Evolutionary conservation across 2,797 vertebrate species (phyloP).

Genomic region (Calcarius lapponicus): DNA sequence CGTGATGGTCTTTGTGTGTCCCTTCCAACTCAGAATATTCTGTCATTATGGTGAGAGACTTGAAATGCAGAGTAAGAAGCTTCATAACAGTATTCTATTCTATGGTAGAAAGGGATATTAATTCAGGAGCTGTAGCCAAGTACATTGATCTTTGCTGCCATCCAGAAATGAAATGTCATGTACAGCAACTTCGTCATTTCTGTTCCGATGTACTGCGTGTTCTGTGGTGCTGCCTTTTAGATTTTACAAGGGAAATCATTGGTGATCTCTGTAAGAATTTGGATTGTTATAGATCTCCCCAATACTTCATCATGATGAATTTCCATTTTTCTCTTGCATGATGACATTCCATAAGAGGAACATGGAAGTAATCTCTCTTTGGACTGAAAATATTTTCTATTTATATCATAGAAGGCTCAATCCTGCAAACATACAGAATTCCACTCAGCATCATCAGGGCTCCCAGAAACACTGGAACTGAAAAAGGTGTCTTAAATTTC

Average conservation of each 20-base stretch:
- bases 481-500: background rate
- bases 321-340: background rate
- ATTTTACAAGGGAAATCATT: conserved; percentile 29
- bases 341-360: background rate
- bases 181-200: conserved; percentile 33
- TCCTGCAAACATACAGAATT: background rate
- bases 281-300: background rate
- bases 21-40: background rate
- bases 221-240: background rate
- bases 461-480: background rate
- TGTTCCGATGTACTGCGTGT: conserved; percentile 4
- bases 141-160: conserved; percentile 67
- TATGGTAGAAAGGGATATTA: conserved; percentile 42
- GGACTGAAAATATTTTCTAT: background rate
- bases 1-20: background rate
- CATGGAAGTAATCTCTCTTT: background rate
- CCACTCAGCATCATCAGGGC: background rate
- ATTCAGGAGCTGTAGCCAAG: conserved; percentile 57
- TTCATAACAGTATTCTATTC: conserved; percentile 20
- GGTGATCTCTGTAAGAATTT: background rate
- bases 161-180: conserved; percentile 65
- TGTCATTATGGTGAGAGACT: background rate
- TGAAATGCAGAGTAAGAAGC: conserved; percentile 11
- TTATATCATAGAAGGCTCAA: background rate
- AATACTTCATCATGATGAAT: background rate